Percentiles rank a stretch among this genome's conserved stretches.
phyloP scores from a whole-genome alignment of 92 coral and sea anemone species.

The Bergia puertoricense region DNA sequence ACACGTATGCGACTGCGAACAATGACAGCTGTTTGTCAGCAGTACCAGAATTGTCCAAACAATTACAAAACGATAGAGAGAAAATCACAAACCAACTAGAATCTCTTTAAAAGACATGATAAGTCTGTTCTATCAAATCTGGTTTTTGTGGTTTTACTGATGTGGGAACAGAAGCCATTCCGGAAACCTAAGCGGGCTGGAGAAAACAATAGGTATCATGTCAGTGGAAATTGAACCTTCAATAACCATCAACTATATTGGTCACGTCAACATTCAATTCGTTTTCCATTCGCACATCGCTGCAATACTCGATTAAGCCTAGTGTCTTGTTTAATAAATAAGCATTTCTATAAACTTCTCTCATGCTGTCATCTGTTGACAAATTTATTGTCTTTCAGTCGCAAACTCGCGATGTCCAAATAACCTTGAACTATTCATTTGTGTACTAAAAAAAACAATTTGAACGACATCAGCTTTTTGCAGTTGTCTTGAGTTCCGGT shows the following conservation, averaged over 20 bases:
- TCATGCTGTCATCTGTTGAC: neutral
- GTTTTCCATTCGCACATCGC: neutral
- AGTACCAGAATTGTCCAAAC: neutral
- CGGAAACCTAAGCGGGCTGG: slow-evolving; percentile 6
- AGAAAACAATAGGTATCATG: slow-evolving; percentile 16
- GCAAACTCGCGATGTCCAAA: neutral
- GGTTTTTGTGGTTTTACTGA: slow-evolving; percentile 27
- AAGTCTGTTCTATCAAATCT: neutral
- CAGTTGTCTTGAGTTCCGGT: neutral
- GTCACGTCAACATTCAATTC: slow-evolving; percentile 16
- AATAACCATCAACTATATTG: slow-evolving; percentile 28
- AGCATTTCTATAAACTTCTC: neutral
- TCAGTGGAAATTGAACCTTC: neutral
- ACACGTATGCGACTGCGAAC: neutral
- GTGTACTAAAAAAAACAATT: no score
- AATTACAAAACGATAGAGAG: neutral
- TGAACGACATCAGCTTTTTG: neutral
- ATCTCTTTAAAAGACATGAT: neutral
- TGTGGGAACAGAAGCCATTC: neutral
- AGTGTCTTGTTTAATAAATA: neutral
- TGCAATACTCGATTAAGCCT: neutral
- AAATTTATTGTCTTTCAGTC: neutral
- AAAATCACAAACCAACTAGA: neutral
- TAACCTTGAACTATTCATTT: neutral
- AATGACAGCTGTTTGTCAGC: slow-evolving; percentile 5